Evolutionary conservation across 2,888 invertebrate species (phyloP).

Genomic region (Tetropium fuscum): DNA sequence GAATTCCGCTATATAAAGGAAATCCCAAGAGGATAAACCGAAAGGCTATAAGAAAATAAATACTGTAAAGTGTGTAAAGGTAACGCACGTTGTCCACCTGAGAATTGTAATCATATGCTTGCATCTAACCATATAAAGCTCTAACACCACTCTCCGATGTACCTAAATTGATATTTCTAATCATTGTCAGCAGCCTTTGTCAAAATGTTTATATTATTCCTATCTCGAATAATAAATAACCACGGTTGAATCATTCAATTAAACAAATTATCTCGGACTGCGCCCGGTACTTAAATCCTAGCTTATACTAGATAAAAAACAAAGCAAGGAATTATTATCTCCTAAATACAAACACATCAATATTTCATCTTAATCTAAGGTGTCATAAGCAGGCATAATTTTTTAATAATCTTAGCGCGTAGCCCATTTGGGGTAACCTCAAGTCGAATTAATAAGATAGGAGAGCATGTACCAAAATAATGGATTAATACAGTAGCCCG

Average conservation of each 20-base stretch:
- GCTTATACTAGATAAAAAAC: conserved; percentile 21
- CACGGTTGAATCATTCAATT: conserved; percentile 10
- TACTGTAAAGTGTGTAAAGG: too few species aligned
- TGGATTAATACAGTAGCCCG: conserved; percentile 27
- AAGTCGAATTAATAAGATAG: conserved; percentile 19
- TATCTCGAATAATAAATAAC: conserved; percentile 26
- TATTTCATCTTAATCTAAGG: conserved; percentile 34
- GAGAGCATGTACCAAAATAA: conserved; percentile 23
- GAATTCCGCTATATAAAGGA: too few species aligned
- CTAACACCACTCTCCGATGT: too few species aligned
- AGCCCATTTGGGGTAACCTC: background rate
- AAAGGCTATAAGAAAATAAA: too few species aligned
- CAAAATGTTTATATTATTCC: conserved; percentile 29
- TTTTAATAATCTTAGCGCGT: conserved; percentile 31
- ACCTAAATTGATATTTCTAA: conserved; percentile 27
- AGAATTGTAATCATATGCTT: too few species aligned
- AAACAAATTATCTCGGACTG: conserved; percentile 23
- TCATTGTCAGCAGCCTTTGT: conserved; percentile 24
- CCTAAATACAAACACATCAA: conserved; percentile 28
- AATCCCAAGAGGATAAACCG: too few species aligned
- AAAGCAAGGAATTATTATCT: conserved; percentile 22
- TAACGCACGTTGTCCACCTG: too few species aligned
- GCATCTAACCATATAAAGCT: too few species aligned
- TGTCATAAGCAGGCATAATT: conserved; percentile 39
- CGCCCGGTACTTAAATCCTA: conserved; percentile 6